phyloP scores from a whole-genome alignment of 2,888 invertebrate species.

The Eulithis prunata region DNA sequence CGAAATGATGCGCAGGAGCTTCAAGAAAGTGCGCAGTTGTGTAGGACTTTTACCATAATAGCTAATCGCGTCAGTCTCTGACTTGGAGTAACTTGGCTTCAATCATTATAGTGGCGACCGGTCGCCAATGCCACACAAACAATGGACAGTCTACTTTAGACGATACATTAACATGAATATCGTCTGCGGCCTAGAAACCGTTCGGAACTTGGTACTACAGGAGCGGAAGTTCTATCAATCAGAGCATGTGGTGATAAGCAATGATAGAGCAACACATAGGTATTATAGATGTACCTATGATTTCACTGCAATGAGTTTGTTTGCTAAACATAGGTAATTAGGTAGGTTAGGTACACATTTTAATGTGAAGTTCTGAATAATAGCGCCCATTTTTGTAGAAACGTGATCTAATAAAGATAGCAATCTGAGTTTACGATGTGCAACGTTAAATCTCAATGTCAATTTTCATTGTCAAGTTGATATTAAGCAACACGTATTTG shows the following conservation, averaged over 20 bases:
- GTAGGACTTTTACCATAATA: background rate
- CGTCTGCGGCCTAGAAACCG: constrained; percentile 45
- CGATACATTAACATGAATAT: constrained; percentile 50
- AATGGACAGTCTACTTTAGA: constrained; percentile 59
- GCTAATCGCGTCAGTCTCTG: constrained; percentile 47
- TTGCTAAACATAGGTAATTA: background rate
- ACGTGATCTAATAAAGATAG: constrained; percentile 65
- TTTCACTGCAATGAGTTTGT: constrained; percentile 4
- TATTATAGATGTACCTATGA: too few relatives aligned
- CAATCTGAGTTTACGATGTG: constrained; percentile 50
- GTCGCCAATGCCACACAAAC: constrained; percentile 67
- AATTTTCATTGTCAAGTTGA: constrained; percentile 57
- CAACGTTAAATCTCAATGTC: constrained; percentile 48
- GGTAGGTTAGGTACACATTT: background rate
- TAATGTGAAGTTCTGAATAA: background rate
- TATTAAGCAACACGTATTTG: constrained; percentile 21
- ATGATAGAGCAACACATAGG: background rate
- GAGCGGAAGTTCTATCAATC: background rate
- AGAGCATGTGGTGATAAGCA: too few relatives aligned
- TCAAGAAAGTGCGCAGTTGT: too few relatives aligned
- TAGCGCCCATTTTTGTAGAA: constrained; percentile 48
- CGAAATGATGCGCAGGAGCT: too few relatives aligned
- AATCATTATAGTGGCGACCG: constrained; percentile 55
- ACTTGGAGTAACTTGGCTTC: constrained; percentile 58
- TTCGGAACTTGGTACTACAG: constrained; percentile 11